Base-by-base conservation (phyloP, 2,888 invertebrate genomes). In the Chaetoderma sp. region DNA sequence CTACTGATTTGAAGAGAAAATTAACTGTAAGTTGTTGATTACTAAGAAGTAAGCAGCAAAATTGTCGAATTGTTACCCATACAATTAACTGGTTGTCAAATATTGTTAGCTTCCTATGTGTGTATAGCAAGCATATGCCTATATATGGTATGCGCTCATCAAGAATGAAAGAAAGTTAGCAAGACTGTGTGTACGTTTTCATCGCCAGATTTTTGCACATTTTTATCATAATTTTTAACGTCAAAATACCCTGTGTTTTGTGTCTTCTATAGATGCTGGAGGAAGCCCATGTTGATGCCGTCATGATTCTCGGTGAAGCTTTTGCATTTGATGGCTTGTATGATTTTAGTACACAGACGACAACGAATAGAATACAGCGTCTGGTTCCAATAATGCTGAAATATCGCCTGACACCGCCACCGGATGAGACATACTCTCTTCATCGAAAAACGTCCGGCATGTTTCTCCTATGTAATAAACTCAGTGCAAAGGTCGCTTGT, bases 401-500 rank as follows among this genome's bases (percentile, higher is more conserved):
- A 49, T 96, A 99, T 83, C 90, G 98, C 25, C 90, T 99, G 1
- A 95, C 96, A 67, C 96, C 99, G 1, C 99, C 99, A 0, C 99
- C 99, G 0, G 98, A 98, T 86, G 98, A 99, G 88, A 95, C 96
- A 74, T 99, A 99, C 88, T 98, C 98, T 0, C 89, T 99, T 23
- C 99, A 99, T 85, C 90, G 98, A 65, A 99, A 99, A 88, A 89
- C 99, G 52, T 95, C 98, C 0, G 99, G 99, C 0, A 92, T 96
- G 16, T 98, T 98, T 87, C 88, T 98, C 27, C 88, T 98, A 0
- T 96, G 96, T 83, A 91, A 95, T 0, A 96, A 95, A 80, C 89
- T 98, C 58, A 91, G 92, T 78, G 92, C 94, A 0, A 90, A 91
- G 77, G 90, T 98, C 78, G 91, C 93, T 77, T 96, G 96, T 82